Evolutionary conservation across 2,113 vertebrate species (phyloP), one percentile per base, ranked within the genome.

Genomic region (Amblyornis subalaris): DNA sequence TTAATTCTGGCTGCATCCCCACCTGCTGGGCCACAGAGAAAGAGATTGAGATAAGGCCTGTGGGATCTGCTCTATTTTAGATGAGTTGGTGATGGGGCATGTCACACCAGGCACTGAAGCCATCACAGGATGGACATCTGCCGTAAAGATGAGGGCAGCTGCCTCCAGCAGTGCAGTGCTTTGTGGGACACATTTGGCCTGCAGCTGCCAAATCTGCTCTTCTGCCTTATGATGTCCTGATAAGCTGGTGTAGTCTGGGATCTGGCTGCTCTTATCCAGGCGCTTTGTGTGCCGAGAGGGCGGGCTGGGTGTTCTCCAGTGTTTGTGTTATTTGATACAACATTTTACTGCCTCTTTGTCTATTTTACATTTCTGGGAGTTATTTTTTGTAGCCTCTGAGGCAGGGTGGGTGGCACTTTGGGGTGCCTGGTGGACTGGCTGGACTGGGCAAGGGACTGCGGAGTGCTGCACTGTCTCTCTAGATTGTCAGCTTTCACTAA

Each of bases 91-190:
- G 88, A 82, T 94, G 67, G 87, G 74, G 31, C 55, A 15, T 67
- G 64, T 89, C 85, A 75, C 81, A 88, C 62, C 67, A 95, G 75
- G 48, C 74, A 73, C 74, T 1, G 1, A 79, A 93, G 55, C 67
- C 78, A 71, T 85, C 81, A 80, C 60, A 80, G 78, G 54, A 45
- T 77, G 82, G 74, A 80, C 85, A 93, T 96, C 93, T 96, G 91
- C 91, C 85, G 26, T 80, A 73, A 95, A 95, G 91, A 93, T 91
- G 93, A 92, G 61, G 81, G 85, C 93, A 94, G 89, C 67, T 94
- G 89, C 71, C 67, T 95, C 60, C 81, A 91, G 87, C 94, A 94
- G 70, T 44, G 74, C 58, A 16, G 54, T 76, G 58, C 71, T 88
- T 92, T 93, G 78, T 85, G 82, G 82, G 85, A 79, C 64, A 47